phyloP scores from a whole-genome alignment of 2,797 vertebrate species.

The Amphiprion clarkii region DNA sequence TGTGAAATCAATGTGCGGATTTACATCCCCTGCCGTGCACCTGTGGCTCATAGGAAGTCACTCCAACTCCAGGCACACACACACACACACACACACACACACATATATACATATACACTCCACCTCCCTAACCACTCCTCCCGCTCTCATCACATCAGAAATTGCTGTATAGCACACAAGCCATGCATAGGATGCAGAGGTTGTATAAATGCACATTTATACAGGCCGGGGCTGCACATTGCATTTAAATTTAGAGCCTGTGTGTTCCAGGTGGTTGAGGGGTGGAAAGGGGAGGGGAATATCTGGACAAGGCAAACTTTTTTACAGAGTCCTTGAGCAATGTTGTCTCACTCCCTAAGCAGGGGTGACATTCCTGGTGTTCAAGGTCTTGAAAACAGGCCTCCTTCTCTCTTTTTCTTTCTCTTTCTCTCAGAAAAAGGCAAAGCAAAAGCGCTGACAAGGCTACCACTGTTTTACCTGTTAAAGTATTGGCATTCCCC shows the following conservation, averaged over 20 bases:
- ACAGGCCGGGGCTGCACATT: conserved; percentile 31
- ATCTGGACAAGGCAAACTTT: conserved; percentile 62
- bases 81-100: conserved; percentile 2
- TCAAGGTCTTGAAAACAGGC: conserved; percentile 69
- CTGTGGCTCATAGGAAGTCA: conserved; percentile 64
- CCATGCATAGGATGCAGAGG: conserved; percentile 37
- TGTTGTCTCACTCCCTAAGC: conserved; percentile 45
- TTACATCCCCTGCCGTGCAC: conserved; percentile 57
- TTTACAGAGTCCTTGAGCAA: conserved; percentile 72
- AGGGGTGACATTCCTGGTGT: conserved; percentile 57
- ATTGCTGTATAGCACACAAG: conserved; percentile 4
- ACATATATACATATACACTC: background rate
- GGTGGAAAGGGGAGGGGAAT: background rate
- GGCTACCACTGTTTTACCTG: conserved; percentile 62
- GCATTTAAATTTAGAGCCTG: conserved; percentile 53
- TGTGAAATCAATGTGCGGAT: conserved; percentile 77
- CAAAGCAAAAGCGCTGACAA: conserved; percentile 65
- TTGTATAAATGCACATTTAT: conserved; percentile 58
- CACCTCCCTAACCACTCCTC: conserved; percentile 18
- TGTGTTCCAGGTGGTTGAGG: conserved; percentile 50
- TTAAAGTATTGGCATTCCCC: conserved; percentile 43
- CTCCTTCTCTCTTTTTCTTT: conserved; percentile 18
- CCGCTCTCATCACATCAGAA: conserved; percentile 47
- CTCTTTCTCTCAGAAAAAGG: conserved; percentile 34
- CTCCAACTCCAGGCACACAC: conserved; percentile 10